phyloP scores from a whole-genome alignment of 1,140 invertebrate genomes.

The Monomorium pharaonis region DNA sequence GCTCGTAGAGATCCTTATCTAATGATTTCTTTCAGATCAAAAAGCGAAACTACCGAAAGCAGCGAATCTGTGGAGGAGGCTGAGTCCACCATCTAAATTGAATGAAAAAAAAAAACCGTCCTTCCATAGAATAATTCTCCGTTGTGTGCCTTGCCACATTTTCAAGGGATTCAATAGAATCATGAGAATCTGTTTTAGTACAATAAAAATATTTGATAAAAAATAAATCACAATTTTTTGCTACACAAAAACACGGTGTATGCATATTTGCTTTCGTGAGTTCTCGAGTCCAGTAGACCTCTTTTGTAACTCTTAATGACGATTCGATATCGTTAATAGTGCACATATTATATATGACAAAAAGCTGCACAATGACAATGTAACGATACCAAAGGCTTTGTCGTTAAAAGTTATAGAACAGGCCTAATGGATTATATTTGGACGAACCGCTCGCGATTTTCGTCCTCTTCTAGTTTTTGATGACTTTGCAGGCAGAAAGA shows the following conservation, averaged over 20 bases:
- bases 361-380: no score
- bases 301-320: no score
- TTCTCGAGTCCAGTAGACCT: conserved; percentile 35
- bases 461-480: conserved; percentile 27
- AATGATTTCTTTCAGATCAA: conserved; percentile 85
- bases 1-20: conserved; percentile 75
- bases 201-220: conserved; percentile 49
- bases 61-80: conserved; percentile 80
- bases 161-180: conserved; percentile 19
- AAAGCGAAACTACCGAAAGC: conserved; percentile 83
- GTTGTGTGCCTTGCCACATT: conserved; percentile 45
- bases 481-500: not conserved
- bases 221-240: conserved; percentile 70
- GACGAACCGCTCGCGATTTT: not conserved
- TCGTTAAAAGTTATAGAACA: no score
- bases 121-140: conserved; percentile 28
- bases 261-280: conserved; percentile 30
- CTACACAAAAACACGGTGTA: conserved; percentile 49
- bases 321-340: no score
- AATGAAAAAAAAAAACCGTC: conserved; percentile 50
- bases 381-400: no score
- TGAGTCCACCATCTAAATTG: conserved; percentile 78
- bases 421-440: not conserved
- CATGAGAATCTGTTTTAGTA: conserved; percentile 65
- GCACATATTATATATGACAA: no score